Base-by-base conservation (phyloP, 2,797 vertebrate genomes). In the Lagodon rhomboides region DNA sequence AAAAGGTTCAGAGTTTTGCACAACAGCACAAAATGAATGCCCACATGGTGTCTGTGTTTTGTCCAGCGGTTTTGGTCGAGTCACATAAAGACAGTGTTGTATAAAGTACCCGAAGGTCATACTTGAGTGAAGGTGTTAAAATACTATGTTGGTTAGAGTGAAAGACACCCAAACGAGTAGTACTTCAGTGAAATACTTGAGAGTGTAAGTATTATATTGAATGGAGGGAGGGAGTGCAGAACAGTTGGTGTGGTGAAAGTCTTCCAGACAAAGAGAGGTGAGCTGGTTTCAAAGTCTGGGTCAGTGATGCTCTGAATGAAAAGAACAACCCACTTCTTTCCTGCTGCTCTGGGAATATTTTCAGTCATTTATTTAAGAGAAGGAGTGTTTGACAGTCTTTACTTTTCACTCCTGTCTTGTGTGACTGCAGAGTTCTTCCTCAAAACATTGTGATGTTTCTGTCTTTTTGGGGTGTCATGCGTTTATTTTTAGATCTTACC, bases 11-110 rank as follows among this genome's bases (percentile, higher is more conserved):
- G 67, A 4, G 50, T 53, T 77, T 79, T 73, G 18, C 68, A 81
- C 72, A n/a, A 38, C n/a, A 34, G 54, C 47, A 72, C 22, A 63
- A 66, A 69, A 77, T 81, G 7, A 83, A 78, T 34, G 30, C 41
- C 6, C 43, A 4, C 13, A 50, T 3, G 12, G 59, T 51, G 68
- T 56, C 34, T 76, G 25, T 79, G 77, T 85, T 81, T 72, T 53
- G 27, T 63, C 51, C 46, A 1, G 66, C 53, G 60, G 53, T 66
- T 76, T 68, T 56, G 2, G 34, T 16, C 41, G 34, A 6, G 22
- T 73, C 27, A 47, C n/a, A 5, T 54, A 7, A 65, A 64, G 34
- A 38, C 38, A 38, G 38, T 38, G 38, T 38, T 10, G 38, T 38
- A 38, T 38, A 38, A 38, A 38, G 38, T 10, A 11, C 9, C 38